These are phyloP conservation scores for Rutpela maculata DNA, from an alignment of 2,888 invertebrate genomes.

Conservation along the genomic window DNA sequence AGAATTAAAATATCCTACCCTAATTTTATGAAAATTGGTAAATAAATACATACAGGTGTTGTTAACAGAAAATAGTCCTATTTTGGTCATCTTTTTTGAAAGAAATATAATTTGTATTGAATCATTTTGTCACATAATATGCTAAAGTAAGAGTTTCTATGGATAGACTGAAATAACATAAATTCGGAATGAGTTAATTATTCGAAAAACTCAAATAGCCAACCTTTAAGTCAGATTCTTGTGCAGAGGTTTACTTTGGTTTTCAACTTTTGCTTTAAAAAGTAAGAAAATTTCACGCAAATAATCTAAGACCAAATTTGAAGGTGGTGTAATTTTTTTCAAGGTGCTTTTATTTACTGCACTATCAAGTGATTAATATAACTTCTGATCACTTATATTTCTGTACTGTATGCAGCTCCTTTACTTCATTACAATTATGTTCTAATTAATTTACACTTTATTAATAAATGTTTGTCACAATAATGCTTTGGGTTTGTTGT, in stretches of 20 bases:
- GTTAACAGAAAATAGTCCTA: no score
- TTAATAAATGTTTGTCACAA: slow-evolving; percentile 75
- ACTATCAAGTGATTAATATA: slow-evolving; percentile 54
- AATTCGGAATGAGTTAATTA: no score
- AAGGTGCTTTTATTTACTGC: slow-evolving; percentile 36
- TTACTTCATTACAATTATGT: slow-evolving; percentile 69
- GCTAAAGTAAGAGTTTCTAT: no score
- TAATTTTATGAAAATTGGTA: no score
- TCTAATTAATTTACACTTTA: slow-evolving; percentile 73
- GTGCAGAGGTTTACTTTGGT: neutral
- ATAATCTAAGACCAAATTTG: slow-evolving; percentile 20
- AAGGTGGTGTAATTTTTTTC: slow-evolving; percentile 35
- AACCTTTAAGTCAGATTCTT: neutral
- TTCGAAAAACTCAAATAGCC: neutral
- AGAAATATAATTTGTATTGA: no score
- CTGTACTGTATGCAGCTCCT: slow-evolving; percentile 68
- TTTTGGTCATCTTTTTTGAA: no score
- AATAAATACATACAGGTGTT: no score
- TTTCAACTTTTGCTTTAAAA: neutral
- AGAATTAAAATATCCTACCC: no score
- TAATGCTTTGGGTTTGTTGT: slow-evolving; percentile 75
- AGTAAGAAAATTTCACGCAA: slow-evolving; percentile 6
- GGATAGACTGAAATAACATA: no score
- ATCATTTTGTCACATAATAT: no score
- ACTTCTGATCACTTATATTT: slow-evolving; percentile 64